A percentile compares a stretch with the other conserved stretches of the same genome.
Conservation (phyloP, 2,797 vertebrate genomes). For the Xenentodon cancila region DNA sequence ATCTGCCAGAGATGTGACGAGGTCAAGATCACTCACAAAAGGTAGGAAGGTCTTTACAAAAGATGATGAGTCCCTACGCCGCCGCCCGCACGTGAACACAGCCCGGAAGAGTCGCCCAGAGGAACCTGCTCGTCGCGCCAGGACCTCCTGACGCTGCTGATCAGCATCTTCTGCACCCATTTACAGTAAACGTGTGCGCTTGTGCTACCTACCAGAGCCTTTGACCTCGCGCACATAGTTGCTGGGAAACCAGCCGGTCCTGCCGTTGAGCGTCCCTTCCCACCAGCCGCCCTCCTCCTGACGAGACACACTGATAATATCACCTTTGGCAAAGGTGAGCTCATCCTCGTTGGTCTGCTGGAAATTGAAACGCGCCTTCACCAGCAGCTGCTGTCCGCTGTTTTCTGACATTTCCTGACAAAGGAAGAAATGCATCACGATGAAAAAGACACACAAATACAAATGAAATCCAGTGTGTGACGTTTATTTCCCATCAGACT, state of each 20-base stretch:
- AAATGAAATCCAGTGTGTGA: no score
- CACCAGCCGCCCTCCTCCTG: conserved; percentile 99
- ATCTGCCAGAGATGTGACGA: conserved; percentile 6
- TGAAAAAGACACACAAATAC: background rate
- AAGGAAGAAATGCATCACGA: background rate
- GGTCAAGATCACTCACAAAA: conserved; percentile 8
- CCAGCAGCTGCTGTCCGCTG: conserved; percentile 90
- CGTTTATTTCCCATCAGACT: background rate
- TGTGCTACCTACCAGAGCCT: conserved; percentile 94
- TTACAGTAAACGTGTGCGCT: no score
- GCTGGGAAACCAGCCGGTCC: conserved; percentile 98
- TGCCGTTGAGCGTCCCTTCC: conserved; percentile 92
- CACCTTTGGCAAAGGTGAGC: conserved; percentile 94
- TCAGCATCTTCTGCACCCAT: background rate
- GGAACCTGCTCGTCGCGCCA: no score
- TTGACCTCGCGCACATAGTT: conserved; percentile 98
- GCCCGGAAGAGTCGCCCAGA: no score
- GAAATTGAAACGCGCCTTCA: conserved; percentile 96
- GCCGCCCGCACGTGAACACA: no score
- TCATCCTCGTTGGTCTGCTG: conserved; percentile 99
- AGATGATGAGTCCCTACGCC: background rate
- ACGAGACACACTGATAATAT: conserved; percentile 93
- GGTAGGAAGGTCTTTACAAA: conserved; percentile 3
- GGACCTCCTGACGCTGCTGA: background rate
- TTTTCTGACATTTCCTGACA: conserved; percentile 97